Base-by-base conservation (phyloP, 2,888 invertebrate genomes). In the Monopis laevigella region DNA sequence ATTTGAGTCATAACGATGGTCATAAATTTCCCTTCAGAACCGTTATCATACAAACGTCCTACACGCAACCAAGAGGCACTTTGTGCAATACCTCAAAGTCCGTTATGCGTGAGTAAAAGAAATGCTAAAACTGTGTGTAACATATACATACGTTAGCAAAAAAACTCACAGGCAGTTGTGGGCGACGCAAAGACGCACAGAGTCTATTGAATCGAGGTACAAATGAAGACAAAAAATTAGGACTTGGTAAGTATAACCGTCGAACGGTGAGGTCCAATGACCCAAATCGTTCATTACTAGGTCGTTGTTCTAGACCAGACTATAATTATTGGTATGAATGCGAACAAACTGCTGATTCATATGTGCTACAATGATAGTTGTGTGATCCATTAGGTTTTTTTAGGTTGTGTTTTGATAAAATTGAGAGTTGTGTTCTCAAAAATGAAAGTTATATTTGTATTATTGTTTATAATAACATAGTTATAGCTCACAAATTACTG, bases 221-320 rank as follows among this genome's bases (percentile, higher is more conserved):
- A 64, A 60, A 61, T 61, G 63, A 56, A 52, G 48, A 60, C 62
- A 71, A 69, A 69, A 74, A 42, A 72, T 65, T 65, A 29, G 27
- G 40, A 58, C 59, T 64, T 62, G 65, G 62, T 61, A 60, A 55
- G 48, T 56, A 56, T 57, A 61, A 54, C 58, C 67, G 60, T 64
- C 68, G 62, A 72, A 67, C 73, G 65, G 71, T 60, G 72, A 77
- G 71, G 75, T 75, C 74, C 72, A 75, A 73, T 78, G 75, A 80
- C 78, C 80, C 68, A 78, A 74, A 75, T 80, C 68, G 65, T 59
- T 62, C 62, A 65, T 64, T 63, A 71, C 69, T 72, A 65, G 71
- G 69, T 62, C 72, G 62, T 14, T 32, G 32, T 17, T 43, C 43
- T 39, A 42, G 38, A 36, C 39, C n/a, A 32, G 14, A 32, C 17